phyloP scores from a whole-genome alignment of 2,113 vertebrate species.

The Myiozetetes cayanensis region DNA sequence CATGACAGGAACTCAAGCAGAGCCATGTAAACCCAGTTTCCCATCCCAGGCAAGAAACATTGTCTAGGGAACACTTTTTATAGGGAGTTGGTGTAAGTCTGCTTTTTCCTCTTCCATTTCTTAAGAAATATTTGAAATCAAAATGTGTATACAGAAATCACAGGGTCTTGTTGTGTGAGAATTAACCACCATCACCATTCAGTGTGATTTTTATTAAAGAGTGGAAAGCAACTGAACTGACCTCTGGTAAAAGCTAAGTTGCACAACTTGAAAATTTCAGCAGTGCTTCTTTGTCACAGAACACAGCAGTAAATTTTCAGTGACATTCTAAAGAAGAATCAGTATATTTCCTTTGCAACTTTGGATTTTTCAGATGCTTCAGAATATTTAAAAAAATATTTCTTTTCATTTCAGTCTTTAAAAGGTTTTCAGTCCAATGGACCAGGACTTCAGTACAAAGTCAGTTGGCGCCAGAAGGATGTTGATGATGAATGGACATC shows the following conservation, averaged over 20 bases:
- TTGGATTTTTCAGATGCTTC: background rate
- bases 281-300: background rate
- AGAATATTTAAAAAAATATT: background rate
- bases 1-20: background rate
- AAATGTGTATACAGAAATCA: background rate
- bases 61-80: background rate
- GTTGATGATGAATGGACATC: conserved; percentile 85
- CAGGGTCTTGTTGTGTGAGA: background rate
- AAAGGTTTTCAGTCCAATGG: conserved; percentile 88
- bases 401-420: conserved; percentile 80
- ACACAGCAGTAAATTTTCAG: background rate
- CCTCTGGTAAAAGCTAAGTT: background rate
- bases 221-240: background rate
- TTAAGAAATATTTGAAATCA: background rate
- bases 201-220: background rate
- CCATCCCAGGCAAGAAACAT: background rate
- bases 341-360: background rate
- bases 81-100: background rate
- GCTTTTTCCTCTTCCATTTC: background rate
- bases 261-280: background rate
- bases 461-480: conserved; percentile 91
- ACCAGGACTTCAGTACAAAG: conserved; percentile 90
- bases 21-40: background rate
- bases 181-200: background rate
- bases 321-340: background rate